Base-by-base conservation (phyloP, 2,113 vertebrate species). In the Climacteris rufus region DNA sequence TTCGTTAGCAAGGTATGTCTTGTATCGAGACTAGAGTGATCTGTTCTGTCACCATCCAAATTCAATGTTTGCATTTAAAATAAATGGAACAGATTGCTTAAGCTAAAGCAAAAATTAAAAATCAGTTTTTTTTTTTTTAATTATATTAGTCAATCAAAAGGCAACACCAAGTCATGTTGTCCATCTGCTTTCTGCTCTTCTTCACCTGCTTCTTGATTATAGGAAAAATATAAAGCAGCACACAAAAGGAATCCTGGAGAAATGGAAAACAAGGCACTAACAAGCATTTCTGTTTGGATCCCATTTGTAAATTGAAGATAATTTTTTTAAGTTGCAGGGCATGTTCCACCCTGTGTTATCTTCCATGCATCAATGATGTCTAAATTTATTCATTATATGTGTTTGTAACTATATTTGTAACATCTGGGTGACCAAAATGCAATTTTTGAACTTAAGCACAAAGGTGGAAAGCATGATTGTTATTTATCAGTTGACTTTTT, bases 331-430 rank as follows among this genome's bases (percentile, higher is more conserved):
- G 70, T 79, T 49, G 68, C 64, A 70, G 49, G 78, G 59, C 83
- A 78, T 91, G 83, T 98, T 97, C 95, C 84, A 83, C 66, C 15
- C 42, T 65, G 31, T 83, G 33, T 96, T 94, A 91, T 95, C 92
- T 89, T 94, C 94, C 87, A 90, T 96, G 78, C 76, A 96, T 95
- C 74, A 54, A 1, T 82, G 42, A 61, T 94, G 65, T 93, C 90
- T 97, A 93, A 92, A 95, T 97, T 96, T 95, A 65, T 94, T 94
- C 82, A 25, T 70, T 63, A 65, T 7, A 1, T 86, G 45, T 70
- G 37, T 74, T 65, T 96, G 89, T 87, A 83, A 49, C 94, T 96
- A 54, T 95, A 88, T 95, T 97, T 94, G 76, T 92, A 94, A 81
- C 92, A 90, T 96, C 81, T 97, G 79, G 93, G 53, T 90, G 79